A percentile compares a stretch with the other conserved stretches of the same genome.
These are phyloP conservation scores for Tetheella fluctuosa DNA, from an alignment of 2,888 invertebrate species.

Conservation along the genomic window DNA sequence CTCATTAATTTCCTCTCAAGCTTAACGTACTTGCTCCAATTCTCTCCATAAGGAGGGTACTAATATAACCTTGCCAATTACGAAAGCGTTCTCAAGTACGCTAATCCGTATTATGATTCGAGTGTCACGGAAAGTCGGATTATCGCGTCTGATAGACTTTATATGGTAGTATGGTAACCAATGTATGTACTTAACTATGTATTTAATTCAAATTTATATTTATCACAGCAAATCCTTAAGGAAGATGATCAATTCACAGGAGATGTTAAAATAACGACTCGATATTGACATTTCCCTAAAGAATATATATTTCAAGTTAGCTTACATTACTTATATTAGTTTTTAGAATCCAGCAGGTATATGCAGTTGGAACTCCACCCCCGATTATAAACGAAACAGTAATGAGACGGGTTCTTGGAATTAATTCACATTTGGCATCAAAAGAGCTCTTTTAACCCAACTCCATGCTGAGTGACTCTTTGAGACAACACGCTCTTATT, in stretches of 20 bases:
- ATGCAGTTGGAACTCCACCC: too few relatives aligned
- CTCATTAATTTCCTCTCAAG: constrained; percentile 7
- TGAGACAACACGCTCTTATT: constrained; percentile 10
- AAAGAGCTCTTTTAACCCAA: constrained; percentile 14
- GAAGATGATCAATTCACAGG: too few relatives aligned
- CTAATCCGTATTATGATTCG: constrained; percentile 2
- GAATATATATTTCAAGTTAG: too few relatives aligned
- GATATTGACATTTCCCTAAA: too few relatives aligned
- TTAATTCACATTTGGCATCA: constrained; percentile 12
- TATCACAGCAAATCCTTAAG: too few relatives aligned
- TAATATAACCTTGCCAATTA: constrained; percentile 1
- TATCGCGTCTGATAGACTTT: constrained; percentile 4
- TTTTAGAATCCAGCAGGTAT: too few relatives aligned
- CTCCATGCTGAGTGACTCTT: constrained; percentile 9
- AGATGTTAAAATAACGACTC: too few relatives aligned
- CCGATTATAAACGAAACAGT: neutral
- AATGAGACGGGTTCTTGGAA: constrained; percentile 8
- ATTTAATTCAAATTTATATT: too few relatives aligned
- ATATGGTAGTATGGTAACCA: neutral
- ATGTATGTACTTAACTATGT: neutral
- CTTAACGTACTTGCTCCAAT: neutral
- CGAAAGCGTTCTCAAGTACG: neutral
- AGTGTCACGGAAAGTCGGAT: constrained; percentile 7
- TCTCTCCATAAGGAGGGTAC: constrained; percentile 4
- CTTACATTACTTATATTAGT: too few relatives aligned